Conservation (phyloP, 2,113 vertebrate genomes). For the Rhynchomys soricoides region DNA sequence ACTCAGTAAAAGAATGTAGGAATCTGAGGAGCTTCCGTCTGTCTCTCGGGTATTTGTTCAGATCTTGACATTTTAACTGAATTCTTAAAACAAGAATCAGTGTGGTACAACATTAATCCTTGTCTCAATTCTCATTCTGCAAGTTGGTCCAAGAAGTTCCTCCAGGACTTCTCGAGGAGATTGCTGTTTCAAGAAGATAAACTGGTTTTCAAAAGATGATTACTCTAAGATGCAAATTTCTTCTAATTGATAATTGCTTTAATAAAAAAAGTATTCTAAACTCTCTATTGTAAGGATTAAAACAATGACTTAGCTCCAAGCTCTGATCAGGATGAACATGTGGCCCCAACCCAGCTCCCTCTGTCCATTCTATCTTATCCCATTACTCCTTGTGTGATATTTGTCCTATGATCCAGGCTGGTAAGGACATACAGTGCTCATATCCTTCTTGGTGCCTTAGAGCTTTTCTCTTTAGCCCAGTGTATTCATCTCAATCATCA, state of each 20-base stretch:
- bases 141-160: not conserved
- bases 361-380: not conserved
- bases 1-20: not conserved
- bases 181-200: not conserved
- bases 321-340: not conserved
- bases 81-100: not conserved
- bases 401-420: not conserved
- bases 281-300: not conserved
- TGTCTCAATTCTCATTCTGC: not conserved
- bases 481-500: not conserved
- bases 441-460: not conserved
- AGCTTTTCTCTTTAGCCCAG: not conserved
- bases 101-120: not conserved
- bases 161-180: not conserved
- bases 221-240: not conserved
- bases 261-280: not conserved
- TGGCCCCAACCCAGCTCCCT: not conserved
- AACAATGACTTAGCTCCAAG: not conserved
- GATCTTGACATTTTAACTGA: not conserved
- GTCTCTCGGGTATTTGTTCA: not conserved
- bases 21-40: not conserved
- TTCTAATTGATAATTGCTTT: not conserved
- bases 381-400: not conserved
- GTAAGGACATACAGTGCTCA: not conserved
- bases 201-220: not conserved